Percentiles rank a stretch among this genome's conserved stretches.
phyloP scores from a whole-genome alignment of 2,113 vertebrate genomes.

The Sinosuthora webbiana region DNA sequence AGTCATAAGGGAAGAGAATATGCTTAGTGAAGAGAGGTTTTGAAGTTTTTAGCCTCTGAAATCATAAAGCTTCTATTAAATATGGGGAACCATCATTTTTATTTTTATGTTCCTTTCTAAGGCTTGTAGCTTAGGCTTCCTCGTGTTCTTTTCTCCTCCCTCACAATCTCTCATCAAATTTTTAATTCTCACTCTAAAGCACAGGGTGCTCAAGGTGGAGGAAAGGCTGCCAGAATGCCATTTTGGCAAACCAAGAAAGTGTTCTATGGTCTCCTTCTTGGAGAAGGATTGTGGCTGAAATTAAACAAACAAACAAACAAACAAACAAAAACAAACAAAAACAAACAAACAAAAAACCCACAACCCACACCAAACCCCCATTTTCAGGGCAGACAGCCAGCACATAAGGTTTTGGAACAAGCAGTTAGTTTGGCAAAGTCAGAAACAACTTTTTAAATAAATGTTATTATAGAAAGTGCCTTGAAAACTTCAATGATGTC shows the following conservation, averaged over 20 bases:
- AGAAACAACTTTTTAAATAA: not conserved
- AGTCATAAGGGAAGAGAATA: not conserved
- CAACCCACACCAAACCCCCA: too few relatives aligned
- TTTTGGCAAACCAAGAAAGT: not conserved
- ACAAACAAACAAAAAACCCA: not conserved
- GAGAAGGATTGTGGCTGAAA: slow-evolving; percentile 3
- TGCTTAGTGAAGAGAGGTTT: not conserved
- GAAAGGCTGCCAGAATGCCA: not conserved
- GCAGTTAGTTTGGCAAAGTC: slow-evolving; percentile 20
- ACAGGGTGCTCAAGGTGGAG: not conserved
- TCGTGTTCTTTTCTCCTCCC: not conserved
- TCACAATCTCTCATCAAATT: not conserved
- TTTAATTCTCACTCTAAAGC: not conserved
- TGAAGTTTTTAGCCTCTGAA: slow-evolving; percentile 4
- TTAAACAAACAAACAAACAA: not conserved
- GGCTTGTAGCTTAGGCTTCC: not conserved
- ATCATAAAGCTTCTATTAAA: not conserved
- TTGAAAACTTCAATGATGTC: not conserved
- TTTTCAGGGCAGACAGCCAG: slow-evolving; percentile 5
- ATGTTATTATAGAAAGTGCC: not conserved
- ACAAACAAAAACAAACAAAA: not conserved
- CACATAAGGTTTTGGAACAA: slow-evolving; percentile 8
- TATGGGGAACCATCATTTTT: not conserved
- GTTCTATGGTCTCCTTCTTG: not conserved
- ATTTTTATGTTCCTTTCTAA: not conserved